Evolutionary conservation across 1,140 invertebrate species (phyloP).

Genomic region (Rhagoletis zephyria): DNA sequence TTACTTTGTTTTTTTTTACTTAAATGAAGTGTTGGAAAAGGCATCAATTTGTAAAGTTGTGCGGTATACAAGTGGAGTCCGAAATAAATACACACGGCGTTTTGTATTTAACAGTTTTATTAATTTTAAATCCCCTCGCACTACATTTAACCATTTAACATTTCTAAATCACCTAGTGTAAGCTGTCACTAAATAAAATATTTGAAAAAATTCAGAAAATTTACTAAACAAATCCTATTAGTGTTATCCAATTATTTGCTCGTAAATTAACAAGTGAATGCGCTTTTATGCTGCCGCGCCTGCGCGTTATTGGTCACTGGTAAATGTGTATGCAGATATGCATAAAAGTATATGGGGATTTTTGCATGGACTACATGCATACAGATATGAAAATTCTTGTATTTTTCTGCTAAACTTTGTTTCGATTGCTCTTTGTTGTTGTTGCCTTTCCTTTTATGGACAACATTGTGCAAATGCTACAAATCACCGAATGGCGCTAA

Average conservation of each 20-base stretch:
- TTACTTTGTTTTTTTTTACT: too few species aligned
- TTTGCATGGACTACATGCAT: too few species aligned
- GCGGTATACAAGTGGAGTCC: too few species aligned
- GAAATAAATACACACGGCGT: too few species aligned
- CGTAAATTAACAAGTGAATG: conserved; percentile 46
- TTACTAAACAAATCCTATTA: conserved; percentile 38
- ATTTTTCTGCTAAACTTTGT: not conserved
- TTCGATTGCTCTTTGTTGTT: not conserved
- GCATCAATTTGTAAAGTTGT: too few species aligned
- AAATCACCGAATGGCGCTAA: conserved; percentile 50
- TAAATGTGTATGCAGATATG: too few species aligned
- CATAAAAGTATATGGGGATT: too few species aligned
- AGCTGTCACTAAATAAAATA: conserved; percentile 42
- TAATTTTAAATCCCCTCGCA: too few species aligned
- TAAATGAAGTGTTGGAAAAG: too few species aligned
- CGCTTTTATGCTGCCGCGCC: conserved; percentile 27
- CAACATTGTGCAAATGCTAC: not conserved
- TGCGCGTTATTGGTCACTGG: not conserved
- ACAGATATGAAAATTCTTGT: too few species aligned
- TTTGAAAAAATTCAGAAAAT: not conserved
- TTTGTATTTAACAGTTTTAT: too few species aligned
- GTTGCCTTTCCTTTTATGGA: conserved; percentile 7
- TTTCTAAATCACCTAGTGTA: not conserved
- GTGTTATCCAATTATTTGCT: conserved; percentile 39
- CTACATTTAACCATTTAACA: not conserved